Evolutionary conservation across 2,888 invertebrate species (phyloP), one percentile per base, ranked within the genome.

Genomic region (Tachystola acroxantha): DNA sequence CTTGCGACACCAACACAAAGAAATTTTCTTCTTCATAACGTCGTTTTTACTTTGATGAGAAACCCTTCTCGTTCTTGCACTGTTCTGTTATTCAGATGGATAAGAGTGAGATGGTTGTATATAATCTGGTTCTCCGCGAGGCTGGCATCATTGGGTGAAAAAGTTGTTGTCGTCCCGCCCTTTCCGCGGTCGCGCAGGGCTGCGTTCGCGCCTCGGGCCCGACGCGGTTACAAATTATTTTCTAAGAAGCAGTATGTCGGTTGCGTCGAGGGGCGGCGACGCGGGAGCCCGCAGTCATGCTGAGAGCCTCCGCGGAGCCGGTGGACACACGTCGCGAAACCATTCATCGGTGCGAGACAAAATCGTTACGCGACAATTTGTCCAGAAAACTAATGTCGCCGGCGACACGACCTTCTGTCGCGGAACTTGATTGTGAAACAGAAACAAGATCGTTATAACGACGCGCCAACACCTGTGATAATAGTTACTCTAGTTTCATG

Each of bases 231-330:
- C 68, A 62, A 69, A 70, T 73, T 71, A 72, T 75, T 76, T 78
- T 70, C 69, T 72, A 76, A 78, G 82, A 75, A 81, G 76, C 76
- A 78, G 80, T 76, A 82, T 80, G 81, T 78, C 82, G 77, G 79
- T 64, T 67, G 69, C 63, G 50, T 55, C 71, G 71, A 80, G 82
- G 84, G 84, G 82, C 80, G 82, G 69, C 84, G 74, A 70, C 78
- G 82, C 82, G 82, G 85, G 85, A 79, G 80, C 79, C 68, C 75
- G 80, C 85, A 86, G 86, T 86, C 86, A 85, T 86, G 86, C 86
- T 86, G 86, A 76, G 86, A 75, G 53, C 63, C 78, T 85, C 85
- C 75, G 82, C 82, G 72, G 73, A 78, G 76, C 59, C 72, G 76
- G 74, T 73, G 85, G 82, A 74, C 78, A 70, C 82, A 82, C 72